Base-by-base conservation (phyloP, 92 coral and sea anemone species). In the Palythoa caribaeorum region DNA sequence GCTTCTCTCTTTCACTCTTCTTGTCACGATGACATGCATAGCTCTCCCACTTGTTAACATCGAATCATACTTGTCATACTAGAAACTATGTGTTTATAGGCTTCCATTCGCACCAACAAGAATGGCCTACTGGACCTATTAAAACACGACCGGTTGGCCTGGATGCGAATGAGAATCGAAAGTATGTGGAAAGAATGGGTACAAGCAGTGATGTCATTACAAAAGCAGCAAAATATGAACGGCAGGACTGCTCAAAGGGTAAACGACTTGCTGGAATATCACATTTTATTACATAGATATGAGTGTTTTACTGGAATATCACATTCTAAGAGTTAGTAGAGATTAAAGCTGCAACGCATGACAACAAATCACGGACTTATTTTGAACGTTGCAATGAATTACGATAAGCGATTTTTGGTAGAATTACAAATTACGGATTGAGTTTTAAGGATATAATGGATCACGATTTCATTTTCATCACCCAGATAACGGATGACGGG, bases 101-200 rank as follows among this genome's bases (percentile, higher is more conserved):
- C 86, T 6, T 20, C 73, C 9, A 47, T 81, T 66, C 86, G 86
- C 76, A 81, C 76, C 13, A 76, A 81, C 76, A 81, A 81, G 57
- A 44, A 47, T 15, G 86, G 86, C 8, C 35, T 81, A n/a, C 37
- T 81, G 40, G 2, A 81, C 20, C 48, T 81, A 60, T n/a, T 81
- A 19, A 81, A 66, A 16, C 36, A 81, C 60, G 75, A 81, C 7
- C 44, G 47, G 12, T 19, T 81, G 38, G 86, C 75, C 9, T 81
- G 86, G 86, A 66, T 81, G 86, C 20, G 86, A 81, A 81, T 81
- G 86, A 65, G 86, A 69, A 6, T 81, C 62, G 86, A 81, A 19
- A 81, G 86, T 47, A 81, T 57, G 62, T 81, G 86, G 86, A 47
- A 57, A 47, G 75, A 81, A 19, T 81, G 86, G 86, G 17, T 81